phyloP scores from a whole-genome alignment of 2,797 vertebrate genomes.

The Coreius guichenoti region DNA sequence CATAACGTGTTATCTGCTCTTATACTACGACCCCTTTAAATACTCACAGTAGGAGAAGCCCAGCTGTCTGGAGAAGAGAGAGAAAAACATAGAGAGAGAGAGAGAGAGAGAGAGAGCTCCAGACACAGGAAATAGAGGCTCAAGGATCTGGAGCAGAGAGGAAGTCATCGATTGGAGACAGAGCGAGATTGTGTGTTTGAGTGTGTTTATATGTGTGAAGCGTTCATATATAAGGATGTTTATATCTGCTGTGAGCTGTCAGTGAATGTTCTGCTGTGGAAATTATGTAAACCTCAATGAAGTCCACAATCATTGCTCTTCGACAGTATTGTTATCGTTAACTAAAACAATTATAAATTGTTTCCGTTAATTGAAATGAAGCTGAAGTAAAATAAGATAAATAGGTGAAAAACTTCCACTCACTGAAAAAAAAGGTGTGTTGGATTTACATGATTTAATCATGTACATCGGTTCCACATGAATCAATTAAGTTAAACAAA shows the following conservation, averaged over 20 bases:
- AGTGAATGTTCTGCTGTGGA: not conserved
- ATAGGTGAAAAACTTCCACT: no score
- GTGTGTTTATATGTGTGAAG: not conserved
- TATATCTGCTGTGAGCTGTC: conserved; percentile 12
- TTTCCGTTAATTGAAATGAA: not conserved
- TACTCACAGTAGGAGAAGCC: conserved; percentile 40
- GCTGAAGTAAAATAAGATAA: no score
- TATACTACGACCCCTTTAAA: conserved; percentile 23
- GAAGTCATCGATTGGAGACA: not conserved
- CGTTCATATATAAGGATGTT: not conserved
- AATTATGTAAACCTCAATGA: not conserved
- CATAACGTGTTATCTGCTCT: conserved; percentile 28
- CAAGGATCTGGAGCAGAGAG: not conserved
- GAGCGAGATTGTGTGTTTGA: not conserved
- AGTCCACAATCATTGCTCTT: not conserved
- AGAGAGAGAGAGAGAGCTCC: not conserved
- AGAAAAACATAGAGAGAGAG: not conserved
- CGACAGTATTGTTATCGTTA: not conserved
- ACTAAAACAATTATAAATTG: not conserved
- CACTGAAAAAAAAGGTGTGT: no score
- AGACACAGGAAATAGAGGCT: conserved; percentile 14
- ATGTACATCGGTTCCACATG: no score
- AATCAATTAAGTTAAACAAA: no score
- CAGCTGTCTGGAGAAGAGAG: conserved; percentile 28
- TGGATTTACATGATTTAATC: no score